phyloP scores from a whole-genome alignment of 1,140 invertebrate genomes.

The Papilio dardanus region DNA sequence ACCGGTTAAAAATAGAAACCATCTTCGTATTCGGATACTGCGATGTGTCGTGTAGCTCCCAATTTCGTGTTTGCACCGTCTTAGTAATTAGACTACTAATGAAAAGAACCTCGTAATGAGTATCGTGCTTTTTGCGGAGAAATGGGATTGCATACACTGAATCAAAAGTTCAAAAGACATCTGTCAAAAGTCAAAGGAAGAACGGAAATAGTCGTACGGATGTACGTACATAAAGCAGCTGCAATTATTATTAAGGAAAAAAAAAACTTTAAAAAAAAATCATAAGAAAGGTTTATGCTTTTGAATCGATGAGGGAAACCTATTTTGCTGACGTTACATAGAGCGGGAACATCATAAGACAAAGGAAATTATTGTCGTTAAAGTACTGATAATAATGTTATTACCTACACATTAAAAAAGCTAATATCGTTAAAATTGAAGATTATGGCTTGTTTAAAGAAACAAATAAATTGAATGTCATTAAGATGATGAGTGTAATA shows the following conservation, averaged over 20 bases:
- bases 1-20: background rate
- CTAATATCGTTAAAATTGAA: background rate
- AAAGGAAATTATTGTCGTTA: background rate
- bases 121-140: constrained; percentile 8
- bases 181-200: constrained; percentile 18
- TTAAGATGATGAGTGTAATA: constrained; percentile 29
- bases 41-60: background rate
- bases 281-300: background rate
- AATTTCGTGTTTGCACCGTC: background rate
- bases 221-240: background rate
- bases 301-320: background rate
- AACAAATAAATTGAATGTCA: constrained; percentile 28
- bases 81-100: constrained; percentile 23
- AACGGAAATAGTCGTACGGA: background rate
- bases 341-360: background rate
- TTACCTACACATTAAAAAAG: background rate
- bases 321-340: background rate
- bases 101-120: constrained; percentile 18
- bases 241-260: background rate
- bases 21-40: background rate
- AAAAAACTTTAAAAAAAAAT: too few relatives aligned
- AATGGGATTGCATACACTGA: constrained; percentile 17
- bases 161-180: constrained; percentile 19
- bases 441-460: background rate
- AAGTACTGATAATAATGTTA: background rate